phyloP scores from a whole-genome alignment of 2,113 vertebrate genomes.

The Cacatua alba region DNA sequence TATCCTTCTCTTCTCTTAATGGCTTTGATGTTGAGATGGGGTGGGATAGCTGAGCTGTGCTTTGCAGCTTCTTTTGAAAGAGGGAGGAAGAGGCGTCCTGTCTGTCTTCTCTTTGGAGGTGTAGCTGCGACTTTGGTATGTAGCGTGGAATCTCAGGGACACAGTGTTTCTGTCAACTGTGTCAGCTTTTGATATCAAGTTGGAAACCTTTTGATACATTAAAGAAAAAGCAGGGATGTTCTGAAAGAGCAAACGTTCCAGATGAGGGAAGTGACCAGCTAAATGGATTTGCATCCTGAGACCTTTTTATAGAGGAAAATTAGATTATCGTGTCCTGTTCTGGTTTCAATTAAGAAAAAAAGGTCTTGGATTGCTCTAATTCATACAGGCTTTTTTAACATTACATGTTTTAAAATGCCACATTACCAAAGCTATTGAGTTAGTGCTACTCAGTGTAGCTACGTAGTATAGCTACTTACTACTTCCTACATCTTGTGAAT shows the following conservation, averaged over 20 bases:
- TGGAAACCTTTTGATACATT: background rate
- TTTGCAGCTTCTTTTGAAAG: background rate
- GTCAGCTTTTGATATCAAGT: background rate
- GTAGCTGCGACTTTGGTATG: background rate
- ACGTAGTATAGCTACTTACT: background rate
- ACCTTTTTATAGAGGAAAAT: background rate
- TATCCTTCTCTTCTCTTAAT: background rate
- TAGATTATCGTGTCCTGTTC: background rate
- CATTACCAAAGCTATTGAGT: background rate
- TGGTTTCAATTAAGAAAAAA: background rate
- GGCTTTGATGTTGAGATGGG: background rate
- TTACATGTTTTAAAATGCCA: background rate
- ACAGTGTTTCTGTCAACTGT: background rate
- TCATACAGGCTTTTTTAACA: background rate
- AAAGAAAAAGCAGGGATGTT: background rate
- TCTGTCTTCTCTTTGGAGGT: background rate
- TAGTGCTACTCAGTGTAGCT: background rate
- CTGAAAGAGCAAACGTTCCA: background rate
- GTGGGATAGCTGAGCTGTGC: background rate
- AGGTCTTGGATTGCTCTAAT: background rate
- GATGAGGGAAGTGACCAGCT: background rate
- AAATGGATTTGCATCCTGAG: background rate
- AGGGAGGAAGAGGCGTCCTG: fast-evolving
- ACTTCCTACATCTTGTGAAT: background rate
- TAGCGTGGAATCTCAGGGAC: background rate